Evolutionary conservation across 2,113 vertebrate species (phyloP), one percentile per base, ranked within the genome.

Genomic region (Calidris pugnax): DNA sequence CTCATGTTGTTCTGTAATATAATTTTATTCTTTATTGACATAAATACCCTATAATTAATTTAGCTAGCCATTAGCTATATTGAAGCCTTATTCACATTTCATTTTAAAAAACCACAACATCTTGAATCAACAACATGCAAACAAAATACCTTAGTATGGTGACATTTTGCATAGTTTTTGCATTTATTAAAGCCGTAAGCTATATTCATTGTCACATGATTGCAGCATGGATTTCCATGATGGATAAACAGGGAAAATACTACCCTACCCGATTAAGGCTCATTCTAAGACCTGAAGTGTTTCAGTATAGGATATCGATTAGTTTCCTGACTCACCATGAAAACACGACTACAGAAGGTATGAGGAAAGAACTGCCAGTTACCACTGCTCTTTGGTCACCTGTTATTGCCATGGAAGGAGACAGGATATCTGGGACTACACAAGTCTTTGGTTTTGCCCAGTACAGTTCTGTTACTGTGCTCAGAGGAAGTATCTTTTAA

Each of bases 1-100:
- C 45, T 89, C 39, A 20, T 8, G 68, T 78, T 94, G 50, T 22
- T 90, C 57, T 83, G 47, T 57, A 90, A 97, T 82, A 79, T 35
- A 37, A 48, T 89, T 97, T 96, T 62, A 71, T 64, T 94, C 60
- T 86, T 91, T 91, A 92, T 93, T 97, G 93, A 79, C 83, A 69
- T 76, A 95, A 94, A 95, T 77, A 87, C 22, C 66, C 74, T 71
- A 53, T 35, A 90, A 86, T 43, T 2, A 92, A 92, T 95, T 95
- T 79, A 82, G 59, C 8, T 81, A 86, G 41, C 23, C 68, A 72
- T 73, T 59, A 64, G 48, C 32, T 89, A 27, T 32, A n/a, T 67
- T 87, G 86, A 62, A 94, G 16, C 27, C 32, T 91, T 88, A 51
- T 57, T 96, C 41, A 75, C 62, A 89, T 66, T 75, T 56, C 93